Evolutionary conservation across 2,888 invertebrate genomes (phyloP), one percentile per base, ranked within the genome.

Genomic region (Papilio demoleus): DNA sequence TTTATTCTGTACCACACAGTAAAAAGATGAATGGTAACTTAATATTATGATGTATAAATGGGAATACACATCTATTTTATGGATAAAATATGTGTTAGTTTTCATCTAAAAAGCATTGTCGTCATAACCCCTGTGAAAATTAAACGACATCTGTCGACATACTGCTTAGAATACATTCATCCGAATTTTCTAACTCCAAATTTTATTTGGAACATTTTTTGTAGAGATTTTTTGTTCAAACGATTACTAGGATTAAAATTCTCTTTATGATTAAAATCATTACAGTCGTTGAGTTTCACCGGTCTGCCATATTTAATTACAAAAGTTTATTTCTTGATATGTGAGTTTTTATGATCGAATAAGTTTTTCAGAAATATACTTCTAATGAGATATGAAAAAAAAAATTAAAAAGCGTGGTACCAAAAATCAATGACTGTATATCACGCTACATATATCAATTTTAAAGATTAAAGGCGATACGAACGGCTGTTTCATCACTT

Each of bases 131-230:
- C 38, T n/a, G n/a, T 31, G 60, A 47, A 60, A 66, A 66, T 60
- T 47, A 47, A 60, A 47, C 60, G 22, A 61, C 67, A 67, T 67
- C 60, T 61, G 66, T 60, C 38, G 38, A 50, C 38, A 5, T n/a
- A 12, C 38, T 47, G 36, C 17, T 24, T 6, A 59, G 36, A 61
- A 60, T 67, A 67, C 50, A 61, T 67, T 66, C 22, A 14, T 27
- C 22, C 11, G 19, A n/a, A 19, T 42, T 19, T 31, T 24, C 36
- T 1, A 12, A 36, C 24, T 50, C 36, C 12, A 24, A 14, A 40
- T 53, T 64, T 12, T 17, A 31, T 38, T 1, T 11, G 14, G 22
- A 59, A 38, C 17, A 34, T 36, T 59, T 59, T 59, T 59, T 4
- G 40, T 12, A 27, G 5, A 12, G 14, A 40, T 34, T 8, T 0